phyloP scores from a whole-genome alignment of 1,140 invertebrate genomes.

The Nebria ingens region DNA sequence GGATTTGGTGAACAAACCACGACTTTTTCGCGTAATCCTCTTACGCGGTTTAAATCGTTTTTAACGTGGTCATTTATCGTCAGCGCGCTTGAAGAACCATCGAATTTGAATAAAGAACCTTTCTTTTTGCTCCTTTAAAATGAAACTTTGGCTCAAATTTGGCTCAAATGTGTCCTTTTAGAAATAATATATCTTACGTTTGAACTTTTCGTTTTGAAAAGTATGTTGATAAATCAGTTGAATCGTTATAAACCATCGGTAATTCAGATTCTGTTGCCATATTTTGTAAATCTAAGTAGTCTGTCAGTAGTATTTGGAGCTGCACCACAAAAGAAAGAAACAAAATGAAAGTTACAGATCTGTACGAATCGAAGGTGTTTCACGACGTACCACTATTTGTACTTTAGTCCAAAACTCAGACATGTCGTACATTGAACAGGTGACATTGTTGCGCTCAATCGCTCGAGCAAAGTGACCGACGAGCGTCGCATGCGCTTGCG shows the following conservation, averaged over 20 bases:
- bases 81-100: conserved; percentile 64
- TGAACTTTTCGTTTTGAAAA: conserved; percentile 55
- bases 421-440: conserved; percentile 58
- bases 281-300: conserved; percentile 76
- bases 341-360: conserved; percentile 14
- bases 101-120: conserved; percentile 63
- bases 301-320: conserved; percentile 66
- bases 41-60: conserved; percentile 38
- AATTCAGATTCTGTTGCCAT: conserved; percentile 46
- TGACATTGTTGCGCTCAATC: conserved; percentile 42
- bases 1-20: conserved; percentile 63
- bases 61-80: conserved; percentile 55
- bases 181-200: conserved; percentile 34
- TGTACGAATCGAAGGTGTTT: conserved; percentile 10
- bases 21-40: conserved; percentile 35
- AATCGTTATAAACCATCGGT: conserved; percentile 46
- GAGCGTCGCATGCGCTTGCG: conserved; percentile 53
- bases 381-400: conserved; percentile 69
- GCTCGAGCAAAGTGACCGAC: conserved; percentile 50
- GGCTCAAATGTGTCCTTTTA: conserved; percentile 10
- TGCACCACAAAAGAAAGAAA: conserved; percentile 33
- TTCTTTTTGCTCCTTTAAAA: conserved; percentile 40
- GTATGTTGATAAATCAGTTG: conserved; percentile 50
- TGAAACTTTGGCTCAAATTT: conserved; percentile 8
- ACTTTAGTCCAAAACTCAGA: conserved; percentile 82